Conservation (phyloP, 2,888 invertebrate species). For the Brenthis hecate region DNA sequence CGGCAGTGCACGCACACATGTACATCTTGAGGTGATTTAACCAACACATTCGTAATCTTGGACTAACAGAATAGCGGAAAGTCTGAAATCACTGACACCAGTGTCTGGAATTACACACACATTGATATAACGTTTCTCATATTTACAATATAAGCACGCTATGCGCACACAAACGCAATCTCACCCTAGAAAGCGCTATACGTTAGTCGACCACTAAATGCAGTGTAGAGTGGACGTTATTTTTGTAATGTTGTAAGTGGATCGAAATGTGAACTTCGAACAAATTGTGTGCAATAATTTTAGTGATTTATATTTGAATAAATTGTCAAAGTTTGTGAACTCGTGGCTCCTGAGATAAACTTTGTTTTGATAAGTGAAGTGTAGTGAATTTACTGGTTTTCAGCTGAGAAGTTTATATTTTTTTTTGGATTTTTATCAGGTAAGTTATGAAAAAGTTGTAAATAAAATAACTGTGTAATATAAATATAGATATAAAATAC, state of each 20-base stretch:
- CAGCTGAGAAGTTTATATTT: conserved; percentile 19
- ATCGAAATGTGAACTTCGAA: conserved; percentile 39
- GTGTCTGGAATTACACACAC: conserved; percentile 60
- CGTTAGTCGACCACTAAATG: conserved; percentile 54
- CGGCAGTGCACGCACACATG: conserved; percentile 56
- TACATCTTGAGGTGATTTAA: conserved; percentile 57
- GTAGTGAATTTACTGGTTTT: conserved; percentile 33
- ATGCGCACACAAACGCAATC: conserved; percentile 55
- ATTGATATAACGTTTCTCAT: conserved; percentile 33
- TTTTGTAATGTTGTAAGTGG: conserved; percentile 17
- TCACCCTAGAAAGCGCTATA: conserved; percentile 65
- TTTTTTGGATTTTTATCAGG: conserved; percentile 36
- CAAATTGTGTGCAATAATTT: conserved; percentile 33
- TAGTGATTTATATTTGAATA: conserved; percentile 24
- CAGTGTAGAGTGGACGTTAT: conserved; percentile 32
- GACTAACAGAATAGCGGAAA: conserved; percentile 47
- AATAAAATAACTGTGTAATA: not conserved
- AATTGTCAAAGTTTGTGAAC: conserved; percentile 32
- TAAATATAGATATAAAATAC: not conserved
- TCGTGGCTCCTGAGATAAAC: conserved; percentile 36
- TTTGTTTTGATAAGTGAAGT: conserved; percentile 35
- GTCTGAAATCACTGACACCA: conserved; percentile 58
- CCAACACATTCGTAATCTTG: conserved; percentile 53
- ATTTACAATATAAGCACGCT: conserved; percentile 47
- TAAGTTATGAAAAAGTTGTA: conserved; percentile 18